Conservation (phyloP, 1,140 invertebrate species). For the Thaumetopoea pityocampa region DNA sequence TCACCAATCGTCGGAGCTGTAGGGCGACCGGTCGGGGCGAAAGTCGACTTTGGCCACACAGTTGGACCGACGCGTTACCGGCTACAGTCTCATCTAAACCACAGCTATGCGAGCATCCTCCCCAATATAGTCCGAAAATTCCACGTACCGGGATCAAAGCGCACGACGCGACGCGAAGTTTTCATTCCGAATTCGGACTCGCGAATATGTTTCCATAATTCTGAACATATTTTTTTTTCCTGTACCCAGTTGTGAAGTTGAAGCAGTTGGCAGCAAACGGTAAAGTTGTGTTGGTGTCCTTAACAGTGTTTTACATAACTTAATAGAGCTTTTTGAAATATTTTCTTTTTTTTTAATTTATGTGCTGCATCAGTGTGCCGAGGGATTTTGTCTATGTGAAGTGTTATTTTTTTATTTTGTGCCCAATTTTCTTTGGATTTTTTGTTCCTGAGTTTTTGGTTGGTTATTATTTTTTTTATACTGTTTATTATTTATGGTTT, state of each 20-base stretch:
- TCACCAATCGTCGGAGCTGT: constrained; percentile 56
- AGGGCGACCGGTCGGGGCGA: constrained; percentile 71
- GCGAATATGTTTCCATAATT: constrained; percentile 35
- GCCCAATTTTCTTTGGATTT: constrained; percentile 63
- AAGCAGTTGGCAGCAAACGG: constrained; percentile 60
- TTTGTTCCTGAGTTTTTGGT: constrained; percentile 65
- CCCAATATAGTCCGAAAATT: constrained; percentile 69
- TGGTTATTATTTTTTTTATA: constrained; percentile 48
- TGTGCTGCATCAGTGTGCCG: constrained; percentile 52
- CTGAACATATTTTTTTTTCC: constrained; percentile 28
- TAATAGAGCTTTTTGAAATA: constrained; percentile 51
- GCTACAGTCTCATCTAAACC: constrained; percentile 74
- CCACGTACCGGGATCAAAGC: constrained; percentile 47
- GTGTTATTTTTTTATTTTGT: constrained; percentile 66
- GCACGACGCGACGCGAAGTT: constrained; percentile 54
- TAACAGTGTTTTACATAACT: constrained; percentile 60
- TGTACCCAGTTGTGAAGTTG: constrained; percentile 43
- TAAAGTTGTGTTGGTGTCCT: constrained; percentile 68
- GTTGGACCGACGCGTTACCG: constrained; percentile 54
- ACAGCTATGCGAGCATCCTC: constrained; percentile 73
- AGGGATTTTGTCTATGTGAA: constrained; percentile 63
- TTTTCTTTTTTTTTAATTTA: constrained; percentile 42
- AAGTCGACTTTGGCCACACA: constrained; percentile 63
- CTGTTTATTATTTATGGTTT: constrained; percentile 27
- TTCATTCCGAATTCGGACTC: constrained; percentile 32